Base-by-base conservation (phyloP, 1,140 invertebrate species). In the Mycetomoellerius zeteki region DNA sequence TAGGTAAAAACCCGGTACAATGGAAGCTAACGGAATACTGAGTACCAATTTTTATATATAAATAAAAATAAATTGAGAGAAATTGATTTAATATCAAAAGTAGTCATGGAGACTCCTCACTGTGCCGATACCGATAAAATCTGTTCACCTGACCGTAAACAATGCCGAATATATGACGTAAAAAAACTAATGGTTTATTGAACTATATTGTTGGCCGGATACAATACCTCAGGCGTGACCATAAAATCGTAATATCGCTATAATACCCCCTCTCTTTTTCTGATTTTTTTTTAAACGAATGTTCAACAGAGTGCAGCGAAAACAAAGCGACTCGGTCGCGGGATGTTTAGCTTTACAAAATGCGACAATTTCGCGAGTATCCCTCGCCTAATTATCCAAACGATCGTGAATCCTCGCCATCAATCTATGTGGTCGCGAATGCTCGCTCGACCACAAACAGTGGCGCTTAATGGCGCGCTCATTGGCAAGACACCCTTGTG, bases 401-500 rank as follows among this genome's bases (percentile, higher is more conserved):
- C 87, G 88, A 88, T 89, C 90, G 67, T 81, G 69, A 77, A 58
- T 86, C 88, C 27, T 24, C 62, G 72, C 30, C 84, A 90, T 90
- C 86, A 90, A 90, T 91, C 89, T 80, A 50, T 54, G 72, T 76
- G 80, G 85, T 85, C 76, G 87, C 90, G 80, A 89, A 92, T 86
- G 71, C 65, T 84, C 50, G 89, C 69, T 65, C 76, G 85, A 86
- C 60, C 85, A 62, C 87, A 92, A 92, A 92, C 78, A 91, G 84
- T 90, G 87, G 81, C 86, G 80, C 80, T 87, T 93, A 93, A 93
- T 93, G 90, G 89, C 87, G 76, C 88, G 88, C 86, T 93, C 88
- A 92, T 91, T 91, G 87, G 87, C 67, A 24, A 52, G 50, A 71
- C 54, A 72, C 54, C 65, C 65, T 21, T 21, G 24, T 52, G 72